Evolutionary conservation across 2,113 vertebrate species (phyloP), one percentile per base, ranked within the genome.

Genomic region (Bostrychus sinensis): DNA sequence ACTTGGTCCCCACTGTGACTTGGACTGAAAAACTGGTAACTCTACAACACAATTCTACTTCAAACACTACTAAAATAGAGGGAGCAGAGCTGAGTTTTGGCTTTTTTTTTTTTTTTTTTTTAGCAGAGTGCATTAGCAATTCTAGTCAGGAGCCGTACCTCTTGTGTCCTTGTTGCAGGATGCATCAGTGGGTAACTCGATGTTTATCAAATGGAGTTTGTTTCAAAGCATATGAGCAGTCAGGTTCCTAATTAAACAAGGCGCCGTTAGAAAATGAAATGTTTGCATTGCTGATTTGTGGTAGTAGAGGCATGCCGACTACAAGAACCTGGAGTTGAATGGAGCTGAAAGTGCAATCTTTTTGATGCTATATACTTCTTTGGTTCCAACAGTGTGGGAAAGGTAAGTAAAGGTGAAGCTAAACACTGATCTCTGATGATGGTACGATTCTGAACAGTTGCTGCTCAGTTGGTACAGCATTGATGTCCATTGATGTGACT

Each of bases 191-290:
- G 56, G 43, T 65, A 70, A 59, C 63, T 66, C 26, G 7, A 46
- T 80, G 70, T 77, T 83, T 77, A 79, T 75, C 67, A 73, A 76
- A 65, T 42, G 51, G 26, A 78, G 48, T 75, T 75, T 68, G 60
- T 70, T 53, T 66, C 62, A 50, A 74, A 53, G 59, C 78, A 66
- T 57, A 39, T 16, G 70, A 82, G 69, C 50, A 69, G 55, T 70
- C 62, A 66, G 46, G 32, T 57, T 67, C 67, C 63, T 71, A 78
- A 85, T 79, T 70, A 71, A 76, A 73, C 74, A 59, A 53, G 23
- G 60, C 28, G 32, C 28, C 26, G 36, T 69, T 57, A 34, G 57
- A 70, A 66, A 66, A 66, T 58, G 53, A 69, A 61, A 74, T 72
- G 66, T 79, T 71, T 74, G 23, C 60, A 57, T 51, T 58, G n/a